A percentile compares a stretch with the other conserved stretches of the same genome.
These are phyloP conservation scores for Drepana arcuata DNA, from an alignment of 1,140 invertebrate genomes.

Conservation along the genomic window DNA sequence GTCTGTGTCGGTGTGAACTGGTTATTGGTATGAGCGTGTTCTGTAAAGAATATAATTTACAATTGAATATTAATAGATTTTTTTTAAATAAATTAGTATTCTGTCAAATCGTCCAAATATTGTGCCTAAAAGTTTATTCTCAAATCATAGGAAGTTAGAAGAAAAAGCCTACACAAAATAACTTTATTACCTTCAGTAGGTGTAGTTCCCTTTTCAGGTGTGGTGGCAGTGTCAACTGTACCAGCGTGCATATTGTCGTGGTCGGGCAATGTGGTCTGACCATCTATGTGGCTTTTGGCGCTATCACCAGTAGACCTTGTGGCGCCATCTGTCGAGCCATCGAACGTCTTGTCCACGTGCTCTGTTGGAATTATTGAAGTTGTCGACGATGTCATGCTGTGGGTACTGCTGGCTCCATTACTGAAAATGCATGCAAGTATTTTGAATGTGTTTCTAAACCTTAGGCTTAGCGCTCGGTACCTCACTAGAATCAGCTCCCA, in stretches of 20 bases:
- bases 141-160: no score
- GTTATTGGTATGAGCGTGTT: constrained; percentile 34
- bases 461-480: no score
- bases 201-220: constrained; percentile 37
- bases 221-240: constrained; percentile 28
- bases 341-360: constrained; percentile 27
- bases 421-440: no score
- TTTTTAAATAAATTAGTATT: no score
- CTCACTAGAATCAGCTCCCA: no score
- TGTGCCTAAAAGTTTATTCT: no score
- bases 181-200: constrained; percentile 50
- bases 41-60: no score
- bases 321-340: constrained; percentile 27
- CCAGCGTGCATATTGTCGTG: constrained; percentile 57
- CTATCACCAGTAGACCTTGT: constrained; percentile 17
- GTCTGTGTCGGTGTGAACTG: constrained; percentile 47
- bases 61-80: no score
- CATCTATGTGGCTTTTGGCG: constrained; percentile 11
- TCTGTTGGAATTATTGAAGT: constrained; percentile 27
- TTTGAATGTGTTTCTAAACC: no score
- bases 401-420: constrained; percentile 48
- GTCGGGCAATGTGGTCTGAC: constrained; percentile 34
- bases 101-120: no score
- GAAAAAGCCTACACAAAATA: no score
- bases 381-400: constrained; percentile 52